Evolutionary conservation across 1,140 invertebrate species (phyloP), one percentile per base, ranked within the genome.

Genomic region (Thaumetopoea pityocampa): DNA sequence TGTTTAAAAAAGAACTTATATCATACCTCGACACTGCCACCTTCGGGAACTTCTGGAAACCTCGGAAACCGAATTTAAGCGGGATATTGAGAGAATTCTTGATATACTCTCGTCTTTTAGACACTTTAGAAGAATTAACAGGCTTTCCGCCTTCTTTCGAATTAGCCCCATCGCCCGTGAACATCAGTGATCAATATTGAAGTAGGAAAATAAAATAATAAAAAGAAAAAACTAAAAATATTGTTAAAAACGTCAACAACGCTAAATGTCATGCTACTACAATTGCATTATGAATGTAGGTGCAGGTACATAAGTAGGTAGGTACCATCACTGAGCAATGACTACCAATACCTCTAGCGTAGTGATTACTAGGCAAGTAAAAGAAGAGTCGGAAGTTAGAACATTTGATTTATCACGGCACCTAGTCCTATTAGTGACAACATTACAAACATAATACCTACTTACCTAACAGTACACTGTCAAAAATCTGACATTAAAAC

Each of bases 41-140:
- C 7, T 20, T 16, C 1, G 74, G 72, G 3, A 51, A 11, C 43
- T 67, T 74, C 8, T 57, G 43, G 32, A 81, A 81, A 14, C 65
- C 67, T 20, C 50, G 50, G 23, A 74, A 71, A 8, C 10, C 43
- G n/a, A 26, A 7, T 51, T 65, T 51, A 26, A 24, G 29, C 40
- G 51, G 5, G 41, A 61, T 34, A 55, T 49, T 38, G 43, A 58
- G 22, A 27, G 23, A 17, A 28, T 6, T 32, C 1, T 43, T 29
- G 14, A 35, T 8, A 28, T 14, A 14, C 1, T 17, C 20, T 28
- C 27, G 8, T 24, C 10, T 10, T 14, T 22, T 10, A 22, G 5
- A 26, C 10, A 27, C 18, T 7, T 40, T 7, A 4, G 8, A 11
- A 11, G n/a, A 10, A 17, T 5, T 16, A 19, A 8, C 22, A 19